phyloP scores from a whole-genome alignment of 53 echinoderm and acorn worm genomes.

The Echinometra lucunter region DNA sequence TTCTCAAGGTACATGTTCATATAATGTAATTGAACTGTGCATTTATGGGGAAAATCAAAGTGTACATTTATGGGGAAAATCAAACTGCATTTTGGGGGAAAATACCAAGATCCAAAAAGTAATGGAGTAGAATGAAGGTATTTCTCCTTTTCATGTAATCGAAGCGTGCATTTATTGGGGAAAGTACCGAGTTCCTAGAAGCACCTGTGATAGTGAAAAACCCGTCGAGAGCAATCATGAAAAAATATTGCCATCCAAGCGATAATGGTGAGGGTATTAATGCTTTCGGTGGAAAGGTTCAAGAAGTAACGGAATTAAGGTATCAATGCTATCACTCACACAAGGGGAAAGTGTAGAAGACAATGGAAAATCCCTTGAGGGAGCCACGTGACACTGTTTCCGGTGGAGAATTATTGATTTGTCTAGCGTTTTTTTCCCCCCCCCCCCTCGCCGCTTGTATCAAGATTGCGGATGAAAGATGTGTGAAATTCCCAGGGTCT shows the following conservation, averaged over 20 bases:
- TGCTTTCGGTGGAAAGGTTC: too few species aligned
- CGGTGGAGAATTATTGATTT: slow-evolving; percentile 20
- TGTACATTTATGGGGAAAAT: neutral
- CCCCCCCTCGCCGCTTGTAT: neutral
- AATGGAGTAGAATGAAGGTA: too few species aligned
- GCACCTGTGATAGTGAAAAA: too few species aligned
- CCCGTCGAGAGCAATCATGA: too few species aligned
- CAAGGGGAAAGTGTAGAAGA: neutral
- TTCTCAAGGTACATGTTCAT: too few species aligned
- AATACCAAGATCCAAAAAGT: neutral
- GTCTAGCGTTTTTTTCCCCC: neutral
- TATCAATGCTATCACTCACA: neutral
- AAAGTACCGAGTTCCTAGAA: too few species aligned
- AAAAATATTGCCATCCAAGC: too few species aligned
- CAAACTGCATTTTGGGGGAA: too few species aligned
- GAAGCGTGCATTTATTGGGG: too few species aligned
- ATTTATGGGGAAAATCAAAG: neutral
- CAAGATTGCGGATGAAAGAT: neutral
- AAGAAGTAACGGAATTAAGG: neutral
- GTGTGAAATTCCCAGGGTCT: neutral
- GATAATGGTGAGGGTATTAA: too few species aligned
- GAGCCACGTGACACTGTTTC: neutral
- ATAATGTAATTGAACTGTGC: too few species aligned
- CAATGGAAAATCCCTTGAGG: neutral
- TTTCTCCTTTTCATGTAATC: too few species aligned